Evolutionary conservation across 92 coral and sea anemone species (phyloP), one percentile per base, ranked within the genome.

Genomic region (Pocillopora meandrina): DNA sequence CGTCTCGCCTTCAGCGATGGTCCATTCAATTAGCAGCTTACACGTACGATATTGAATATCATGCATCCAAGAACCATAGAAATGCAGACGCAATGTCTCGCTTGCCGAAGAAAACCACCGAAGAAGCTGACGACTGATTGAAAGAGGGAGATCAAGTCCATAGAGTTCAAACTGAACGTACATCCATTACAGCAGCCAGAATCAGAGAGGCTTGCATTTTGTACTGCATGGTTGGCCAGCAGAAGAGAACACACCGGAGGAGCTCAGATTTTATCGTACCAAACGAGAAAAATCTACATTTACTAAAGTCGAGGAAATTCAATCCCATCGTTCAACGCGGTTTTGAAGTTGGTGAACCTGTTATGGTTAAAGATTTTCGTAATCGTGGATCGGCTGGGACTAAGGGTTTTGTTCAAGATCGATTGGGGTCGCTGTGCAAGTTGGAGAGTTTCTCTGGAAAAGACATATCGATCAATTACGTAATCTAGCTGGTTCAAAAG

Each of bases 161-260:
- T 23, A 23, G 26, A 23, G 26, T 23, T 23, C 26, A 23, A 23
- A 23, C 26, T 23, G 26, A 23, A 23, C 26, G 26, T 23, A 23
- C 26, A 23, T 23, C 26, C 26, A 23, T 23, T 23, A 23, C 26
- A 23, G 26, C 26, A 23, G 26, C 26, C 26, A 23, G 26, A 23
- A 23, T 23, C 26, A 23, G 26, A 23, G 18, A 5, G 65, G 14
- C 65, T 10, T 14, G 16, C 65, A 61, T 61, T 61, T 17, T 74
- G 42, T 86, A 56, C 61, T 56, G 71, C 78, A 70, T 72, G 85
- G 82, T 34, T 86, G 89, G 89, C 89, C 79, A 66, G 80, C 75
- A 17, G 79, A 70, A 42, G 59, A 76, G 21, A 61, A 61, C 35
- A 36, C 64, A 2, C 85, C 76, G 26, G 26, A 23, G 26, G 26